phyloP scores from a whole-genome alignment of 2,888 invertebrate species.

The Neoaliturus tenellus region DNA sequence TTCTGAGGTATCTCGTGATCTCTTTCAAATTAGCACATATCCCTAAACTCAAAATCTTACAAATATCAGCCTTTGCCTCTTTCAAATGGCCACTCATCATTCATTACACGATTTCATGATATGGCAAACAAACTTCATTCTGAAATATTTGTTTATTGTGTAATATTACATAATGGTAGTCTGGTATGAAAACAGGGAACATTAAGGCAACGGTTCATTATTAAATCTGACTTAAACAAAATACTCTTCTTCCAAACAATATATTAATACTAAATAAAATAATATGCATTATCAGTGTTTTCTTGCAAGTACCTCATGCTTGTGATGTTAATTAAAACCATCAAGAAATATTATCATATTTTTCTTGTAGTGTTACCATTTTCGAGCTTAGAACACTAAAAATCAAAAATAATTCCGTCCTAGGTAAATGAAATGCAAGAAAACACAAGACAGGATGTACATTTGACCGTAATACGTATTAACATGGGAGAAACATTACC shows the following conservation, averaged over 20 bases:
- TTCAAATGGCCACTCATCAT: background rate
- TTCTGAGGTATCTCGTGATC: background rate
- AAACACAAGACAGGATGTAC: background rate
- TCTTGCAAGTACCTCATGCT: too few species aligned
- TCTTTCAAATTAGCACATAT: background rate
- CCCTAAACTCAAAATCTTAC: background rate
- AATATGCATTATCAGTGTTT: background rate
- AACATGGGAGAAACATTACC: conserved; percentile 5
- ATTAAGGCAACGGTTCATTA: background rate
- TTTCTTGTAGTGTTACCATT: background rate
- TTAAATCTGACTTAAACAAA: background rate
- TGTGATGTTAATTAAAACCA: background rate
- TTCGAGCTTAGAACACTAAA: background rate
- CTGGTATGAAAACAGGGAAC: background rate
- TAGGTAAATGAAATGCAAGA: background rate
- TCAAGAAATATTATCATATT: background rate
- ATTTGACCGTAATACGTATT: background rate
- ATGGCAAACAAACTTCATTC: conserved; percentile 1
- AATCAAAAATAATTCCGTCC: background rate
- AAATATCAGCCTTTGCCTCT: conserved; percentile 8
- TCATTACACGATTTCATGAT: background rate
- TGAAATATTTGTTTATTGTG: background rate
- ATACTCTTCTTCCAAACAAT: background rate
- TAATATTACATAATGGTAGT: background rate
- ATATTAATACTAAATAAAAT: conserved; percentile 8